Conservation (phyloP, 2,888 invertebrate genomes). For the Thera obeliscata region DNA sequence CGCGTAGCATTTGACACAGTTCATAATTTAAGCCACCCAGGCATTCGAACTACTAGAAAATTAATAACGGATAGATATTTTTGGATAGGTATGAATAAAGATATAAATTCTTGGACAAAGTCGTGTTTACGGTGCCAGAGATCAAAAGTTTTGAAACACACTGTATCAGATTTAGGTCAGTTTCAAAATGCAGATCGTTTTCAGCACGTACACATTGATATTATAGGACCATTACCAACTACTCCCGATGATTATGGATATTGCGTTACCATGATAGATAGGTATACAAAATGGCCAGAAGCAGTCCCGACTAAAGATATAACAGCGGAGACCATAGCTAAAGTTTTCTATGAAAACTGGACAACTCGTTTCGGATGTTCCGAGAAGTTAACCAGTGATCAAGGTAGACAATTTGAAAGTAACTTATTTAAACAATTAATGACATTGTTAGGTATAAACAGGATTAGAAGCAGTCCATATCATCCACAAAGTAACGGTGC, state of each 20-base stretch:
- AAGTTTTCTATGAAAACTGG: conserved; percentile 34
- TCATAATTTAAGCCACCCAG: conserved; percentile 26
- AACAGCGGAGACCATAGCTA: conserved; percentile 28
- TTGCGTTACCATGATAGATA: conserved; percentile 41
- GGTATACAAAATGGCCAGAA: conserved; percentile 44
- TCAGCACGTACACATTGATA: conserved; percentile 31
- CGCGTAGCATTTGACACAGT: conserved; percentile 12
- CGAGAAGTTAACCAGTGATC: conserved; percentile 34
- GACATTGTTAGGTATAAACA: conserved; percentile 1
- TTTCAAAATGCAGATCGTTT: conserved; percentile 27
- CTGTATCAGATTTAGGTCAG: conserved; percentile 17
- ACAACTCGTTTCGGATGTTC: conserved; percentile 37
- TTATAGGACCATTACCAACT: conserved; percentile 42
- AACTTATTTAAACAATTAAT: conserved; percentile 15
- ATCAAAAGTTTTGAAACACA: conserved; percentile 30
- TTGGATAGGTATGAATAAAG: conserved; percentile 15
- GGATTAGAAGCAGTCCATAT: conserved; percentile 5
- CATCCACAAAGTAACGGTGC: conserved; percentile 3
- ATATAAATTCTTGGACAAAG: conserved; percentile 24
- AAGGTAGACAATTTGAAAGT: conserved; percentile 40
- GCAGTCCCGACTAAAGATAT: conserved; percentile 39
- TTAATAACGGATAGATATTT: conserved; percentile 21
- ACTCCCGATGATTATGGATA: conserved; percentile 34
- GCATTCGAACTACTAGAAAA: conserved; percentile 6
- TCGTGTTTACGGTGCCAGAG: conserved; percentile 35